phyloP scores from a whole-genome alignment of 2,888 invertebrate genomes.

The Sipha maydis region DNA sequence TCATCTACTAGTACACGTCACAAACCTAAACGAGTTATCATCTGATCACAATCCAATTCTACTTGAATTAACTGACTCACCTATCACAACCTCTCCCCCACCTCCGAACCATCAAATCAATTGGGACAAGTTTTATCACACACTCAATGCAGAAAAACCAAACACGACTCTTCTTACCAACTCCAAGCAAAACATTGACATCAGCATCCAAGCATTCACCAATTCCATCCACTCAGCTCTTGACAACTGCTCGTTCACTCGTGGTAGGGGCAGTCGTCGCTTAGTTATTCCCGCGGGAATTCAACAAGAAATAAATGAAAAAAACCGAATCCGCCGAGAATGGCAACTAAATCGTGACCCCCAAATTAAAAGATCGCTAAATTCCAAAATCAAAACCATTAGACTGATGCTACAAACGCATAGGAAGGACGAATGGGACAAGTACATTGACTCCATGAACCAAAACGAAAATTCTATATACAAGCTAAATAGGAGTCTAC shows the following conservation, averaged over 20 bases:
- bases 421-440: constrained; percentile 1
- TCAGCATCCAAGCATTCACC: too few relatives aligned
- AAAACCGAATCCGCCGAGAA: background rate
- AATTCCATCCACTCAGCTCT: too few relatives aligned
- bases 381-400: background rate
- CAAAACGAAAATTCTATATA: too few relatives aligned
- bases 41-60: constrained; percentile 11
- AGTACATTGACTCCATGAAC: background rate
- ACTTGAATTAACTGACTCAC: background rate
- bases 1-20: background rate
- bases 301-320: background rate
- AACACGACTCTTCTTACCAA: too few relatives aligned
- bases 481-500: too few relatives aligned
- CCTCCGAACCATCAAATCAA: too few relatives aligned
- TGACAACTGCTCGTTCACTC: too few relatives aligned
- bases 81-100: background rate
- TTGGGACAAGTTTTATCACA: too few relatives aligned
- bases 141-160: too few relatives aligned
- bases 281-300: background rate
- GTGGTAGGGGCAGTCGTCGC: too few relatives aligned
- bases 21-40: constrained; percentile 3
- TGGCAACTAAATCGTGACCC: background rate
- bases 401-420: background rate
- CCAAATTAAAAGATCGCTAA: background rate
- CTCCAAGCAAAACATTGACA: too few relatives aligned